A percentile compares a stretch with the other conserved stretches of the same genome.
Conservation (phyloP, 2,797 vertebrate genomes). For the Clarias fuscus region DNA sequence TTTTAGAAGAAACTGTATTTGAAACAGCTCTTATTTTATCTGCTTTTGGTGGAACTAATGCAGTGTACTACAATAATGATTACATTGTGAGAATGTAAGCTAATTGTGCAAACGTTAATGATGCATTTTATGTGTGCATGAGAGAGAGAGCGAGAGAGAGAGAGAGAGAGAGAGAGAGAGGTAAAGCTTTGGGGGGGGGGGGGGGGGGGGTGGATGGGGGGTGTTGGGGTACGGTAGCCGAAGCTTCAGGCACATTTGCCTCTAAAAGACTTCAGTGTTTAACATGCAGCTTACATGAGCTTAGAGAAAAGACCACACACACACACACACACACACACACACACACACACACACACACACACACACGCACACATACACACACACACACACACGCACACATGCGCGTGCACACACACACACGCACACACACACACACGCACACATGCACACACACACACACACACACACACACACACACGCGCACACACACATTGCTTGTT, state of each 20-base stretch:
- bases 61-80: conserved; percentile 14
- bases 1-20: conserved; percentile 3
- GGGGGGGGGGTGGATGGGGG: no score
- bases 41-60: conserved; percentile 18
- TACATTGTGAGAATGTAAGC: conserved; percentile 11
- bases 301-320: neutral
- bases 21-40: conserved; percentile 10
- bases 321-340: neutral
- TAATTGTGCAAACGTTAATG: conserved; percentile 39
- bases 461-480: neutral
- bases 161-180: neutral
- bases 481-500: neutral
- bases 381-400: neutral
- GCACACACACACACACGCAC: neutral
- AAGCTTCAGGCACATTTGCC: conserved; percentile 37
- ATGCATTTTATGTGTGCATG: conserved; percentile 24
- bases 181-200: neutral
- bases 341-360: neutral
- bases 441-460: neutral
- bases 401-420: neutral
- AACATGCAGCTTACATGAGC: conserved; percentile 39
- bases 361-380: neutral
- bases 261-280: conserved; percentile 43
- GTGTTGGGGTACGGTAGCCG: neutral
- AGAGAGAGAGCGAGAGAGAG: neutral